Base-by-base conservation (phyloP, 2,888 invertebrate species). In the Aquatica leii region DNA sequence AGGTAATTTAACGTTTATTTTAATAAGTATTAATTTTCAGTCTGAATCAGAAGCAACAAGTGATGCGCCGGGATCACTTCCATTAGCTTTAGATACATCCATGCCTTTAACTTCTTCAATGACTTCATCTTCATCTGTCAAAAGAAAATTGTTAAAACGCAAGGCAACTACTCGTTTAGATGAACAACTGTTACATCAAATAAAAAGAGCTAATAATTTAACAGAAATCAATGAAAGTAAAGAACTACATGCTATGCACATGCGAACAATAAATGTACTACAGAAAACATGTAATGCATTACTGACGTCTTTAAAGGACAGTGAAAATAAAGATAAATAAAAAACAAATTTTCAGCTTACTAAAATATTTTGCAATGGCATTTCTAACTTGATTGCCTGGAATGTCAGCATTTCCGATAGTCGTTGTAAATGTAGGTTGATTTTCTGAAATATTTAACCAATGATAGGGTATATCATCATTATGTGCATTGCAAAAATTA, bases 401-500 rank as follows among this genome's bases (percentile, higher is more conserved):
- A 3, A 6, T 11, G 11, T 37, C 9, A 12, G 2, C 14, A 12
- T 37, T 37, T 37, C 11, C 37, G 4, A 37, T 3, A 2, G 3
- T 11, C 2, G 37, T 37, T 12, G 2, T 11, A 11, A 37, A 37
- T 3, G 3, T 12, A 2, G 37, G 37, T 11, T 37, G 37, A 37
- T 11, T 11, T 37, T 37, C 37, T 11, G 9, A 3, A 6, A 11
- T n/a, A 21, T 3, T 6, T 49, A 4, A 20, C 24, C 49, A 49
- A 24, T 49, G 20, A 4, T 49, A 2, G 3, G 18, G 18, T 3
- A 49, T n/a, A 21, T 21, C 14, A n/a, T 49, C 49, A 3, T 49
- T 34, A 35, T 51, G 14, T 9, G 4, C 15, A 34, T 34, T 51
- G 15, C 51, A 51, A 35, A 34, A 51, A 17, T 51, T 51, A 35